These are phyloP conservation scores for Pomacea maculata DNA, from an alignment of 1,140 invertebrate genomes.

Conservation along the genomic window DNA sequence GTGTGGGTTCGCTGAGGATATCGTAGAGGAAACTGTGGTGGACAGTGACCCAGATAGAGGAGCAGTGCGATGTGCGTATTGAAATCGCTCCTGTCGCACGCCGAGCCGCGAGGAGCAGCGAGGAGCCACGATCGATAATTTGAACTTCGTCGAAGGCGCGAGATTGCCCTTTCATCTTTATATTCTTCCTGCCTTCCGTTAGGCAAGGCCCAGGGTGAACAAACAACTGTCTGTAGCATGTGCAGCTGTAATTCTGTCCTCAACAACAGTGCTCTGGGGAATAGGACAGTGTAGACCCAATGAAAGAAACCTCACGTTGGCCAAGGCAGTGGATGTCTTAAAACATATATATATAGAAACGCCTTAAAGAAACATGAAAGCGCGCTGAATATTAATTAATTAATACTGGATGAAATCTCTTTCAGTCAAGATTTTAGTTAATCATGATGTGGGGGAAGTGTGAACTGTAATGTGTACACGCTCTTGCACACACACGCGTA, in stretches of 20 bases:
- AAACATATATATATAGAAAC: no score
- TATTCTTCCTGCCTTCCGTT: conserved; percentile 14
- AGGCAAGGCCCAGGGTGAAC: conserved; percentile 2
- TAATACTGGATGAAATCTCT: no score
- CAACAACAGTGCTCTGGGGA: not conserved
- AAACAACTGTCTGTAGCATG: conserved; percentile 18
- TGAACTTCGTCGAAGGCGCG: conserved; percentile 14
- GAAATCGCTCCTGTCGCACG: not conserved
- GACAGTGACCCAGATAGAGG: not conserved
- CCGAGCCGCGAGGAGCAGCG: not conserved
- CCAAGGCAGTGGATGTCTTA: no score
- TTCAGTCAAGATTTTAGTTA: no score
- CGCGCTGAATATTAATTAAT: no score
- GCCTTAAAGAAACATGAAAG: no score
- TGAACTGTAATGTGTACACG: no score
- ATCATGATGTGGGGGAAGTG: no score
- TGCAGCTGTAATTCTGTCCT: not conserved
- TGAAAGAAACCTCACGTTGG: not conserved
- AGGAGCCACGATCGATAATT: conserved; percentile 9
- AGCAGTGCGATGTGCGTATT: not conserved
- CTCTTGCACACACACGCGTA: no score
- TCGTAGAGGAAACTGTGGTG: no score
- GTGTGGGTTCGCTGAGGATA: no score
- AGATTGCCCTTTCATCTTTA: conserved; percentile 22
- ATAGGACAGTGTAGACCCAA: not conserved